Percentiles rank a stretch among this genome's conserved stretches.
Conservation (phyloP, 2,113 vertebrate genomes). For the Pionites leucogaster region DNA sequence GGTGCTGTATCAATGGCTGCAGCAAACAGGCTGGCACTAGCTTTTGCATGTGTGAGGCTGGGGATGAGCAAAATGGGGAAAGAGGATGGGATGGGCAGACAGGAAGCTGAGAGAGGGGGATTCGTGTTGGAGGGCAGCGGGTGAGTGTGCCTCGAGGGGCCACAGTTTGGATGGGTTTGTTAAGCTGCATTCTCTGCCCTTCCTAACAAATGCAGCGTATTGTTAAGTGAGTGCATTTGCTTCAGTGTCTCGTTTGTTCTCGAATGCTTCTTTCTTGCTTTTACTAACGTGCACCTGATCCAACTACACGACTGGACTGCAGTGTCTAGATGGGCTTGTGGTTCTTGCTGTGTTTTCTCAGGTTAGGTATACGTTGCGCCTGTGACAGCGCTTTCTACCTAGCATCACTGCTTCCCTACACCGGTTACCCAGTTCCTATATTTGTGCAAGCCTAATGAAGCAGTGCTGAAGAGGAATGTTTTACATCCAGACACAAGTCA, state of each 20-base stretch:
- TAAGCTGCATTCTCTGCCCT: neutral
- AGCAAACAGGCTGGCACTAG: neutral
- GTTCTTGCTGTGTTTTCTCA: neutral
- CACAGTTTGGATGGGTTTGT: neutral
- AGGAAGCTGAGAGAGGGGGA: neutral
- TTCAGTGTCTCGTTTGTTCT: neutral
- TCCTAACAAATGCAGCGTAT: neutral
- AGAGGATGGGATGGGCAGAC: neutral
- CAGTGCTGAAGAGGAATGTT: neutral
- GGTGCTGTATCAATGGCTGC: neutral
- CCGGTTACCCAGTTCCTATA: neutral
- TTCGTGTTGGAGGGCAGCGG: neutral
- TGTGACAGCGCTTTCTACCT: rapidly evolving
- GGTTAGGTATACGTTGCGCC: rapidly evolving
- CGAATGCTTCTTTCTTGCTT: neutral
- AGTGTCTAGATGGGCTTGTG: neutral
- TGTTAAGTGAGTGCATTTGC: neutral
- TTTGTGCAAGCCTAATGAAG: neutral
- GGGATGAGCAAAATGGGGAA: neutral
- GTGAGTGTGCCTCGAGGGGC: neutral
- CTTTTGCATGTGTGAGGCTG: neutral
- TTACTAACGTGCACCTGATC: neutral
- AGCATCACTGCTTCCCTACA: neutral
- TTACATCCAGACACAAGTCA: neutral
- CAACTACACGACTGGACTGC: neutral